phyloP scores from a whole-genome alignment of 2,113 vertebrate species.

The Bungarus multicinctus region DNA sequence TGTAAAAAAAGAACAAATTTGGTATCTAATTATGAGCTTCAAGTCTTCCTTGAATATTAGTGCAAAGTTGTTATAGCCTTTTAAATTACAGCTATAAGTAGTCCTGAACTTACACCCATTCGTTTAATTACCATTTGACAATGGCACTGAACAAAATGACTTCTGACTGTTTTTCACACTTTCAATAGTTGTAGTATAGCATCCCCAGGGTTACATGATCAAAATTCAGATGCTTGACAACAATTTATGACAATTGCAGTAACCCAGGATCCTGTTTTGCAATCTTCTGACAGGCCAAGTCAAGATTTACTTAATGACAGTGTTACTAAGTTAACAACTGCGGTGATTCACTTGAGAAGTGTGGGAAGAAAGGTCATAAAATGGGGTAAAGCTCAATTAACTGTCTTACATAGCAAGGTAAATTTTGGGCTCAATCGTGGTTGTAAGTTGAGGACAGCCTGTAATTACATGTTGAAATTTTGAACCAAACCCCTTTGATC shows the following conservation, averaged over 20 bases:
- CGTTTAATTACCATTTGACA: neutral
- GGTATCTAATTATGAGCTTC: slow-evolving; percentile 22
- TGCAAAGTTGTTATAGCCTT: neutral
- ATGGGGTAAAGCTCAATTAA: neutral
- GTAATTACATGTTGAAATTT: slow-evolving; percentile 35
- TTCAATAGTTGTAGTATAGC: neutral
- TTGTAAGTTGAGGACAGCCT: no score
- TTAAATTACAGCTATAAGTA: slow-evolving; percentile 12
- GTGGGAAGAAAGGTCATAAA: neutral
- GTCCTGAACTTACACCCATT: neutral
- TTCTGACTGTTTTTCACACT: neutral
- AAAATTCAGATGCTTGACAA: neutral
- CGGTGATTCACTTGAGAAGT: neutral
- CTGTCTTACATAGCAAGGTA: no score
- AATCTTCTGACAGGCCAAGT: neutral
- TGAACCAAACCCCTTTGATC: slow-evolving; percentile 4
- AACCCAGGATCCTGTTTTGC: neutral
- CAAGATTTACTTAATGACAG: neutral
- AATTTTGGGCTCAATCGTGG: no score
- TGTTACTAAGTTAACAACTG: neutral
- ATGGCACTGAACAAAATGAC: neutral
- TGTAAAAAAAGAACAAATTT: slow-evolving; percentile 8
- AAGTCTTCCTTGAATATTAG: slow-evolving; percentile 28
- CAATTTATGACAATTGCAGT: neutral
- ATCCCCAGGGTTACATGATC: neutral